phyloP scores from a whole-genome alignment of 2,797 vertebrate species.

The Chelonia mydas region DNA sequence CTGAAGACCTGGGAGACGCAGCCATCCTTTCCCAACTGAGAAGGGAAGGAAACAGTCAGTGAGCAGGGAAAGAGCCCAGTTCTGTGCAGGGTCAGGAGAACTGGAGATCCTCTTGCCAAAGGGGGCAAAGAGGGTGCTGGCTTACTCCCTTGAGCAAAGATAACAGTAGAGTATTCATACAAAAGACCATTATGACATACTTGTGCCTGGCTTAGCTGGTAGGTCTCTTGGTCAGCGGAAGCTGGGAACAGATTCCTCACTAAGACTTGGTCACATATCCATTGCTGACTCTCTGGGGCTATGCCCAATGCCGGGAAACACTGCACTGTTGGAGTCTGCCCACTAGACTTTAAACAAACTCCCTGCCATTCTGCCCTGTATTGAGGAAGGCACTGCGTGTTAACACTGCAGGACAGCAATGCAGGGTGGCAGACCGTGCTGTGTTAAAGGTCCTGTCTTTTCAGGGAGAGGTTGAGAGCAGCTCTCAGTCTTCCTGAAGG shows the following conservation, averaged over 20 bases:
- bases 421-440: background rate
- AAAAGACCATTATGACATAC: background rate
- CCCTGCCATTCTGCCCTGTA: background rate
- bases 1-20: conserved; percentile 74
- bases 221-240: background rate
- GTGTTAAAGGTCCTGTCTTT: background rate
- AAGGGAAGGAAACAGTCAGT: background rate
- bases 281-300: background rate
- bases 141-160: background rate
- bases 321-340: background rate
- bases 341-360: background rate
- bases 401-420: background rate
- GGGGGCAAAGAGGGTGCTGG: background rate
- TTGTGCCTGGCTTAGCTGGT: background rate
- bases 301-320: too few relatives aligned
- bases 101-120: background rate
- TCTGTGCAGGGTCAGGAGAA: background rate
- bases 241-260: too few relatives aligned
- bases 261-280: background rate
- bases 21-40: conserved; percentile 70
- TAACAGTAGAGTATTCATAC: background rate
- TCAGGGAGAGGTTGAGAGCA: background rate
- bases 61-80: background rate
- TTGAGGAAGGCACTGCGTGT: background rate
- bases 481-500: background rate